A percentile compares a stretch with the other conserved stretches of the same genome.
These are phyloP conservation scores for Margarornis squamiger DNA, from an alignment of 2,797 vertebrate genomes.

Conservation along the genomic window DNA sequence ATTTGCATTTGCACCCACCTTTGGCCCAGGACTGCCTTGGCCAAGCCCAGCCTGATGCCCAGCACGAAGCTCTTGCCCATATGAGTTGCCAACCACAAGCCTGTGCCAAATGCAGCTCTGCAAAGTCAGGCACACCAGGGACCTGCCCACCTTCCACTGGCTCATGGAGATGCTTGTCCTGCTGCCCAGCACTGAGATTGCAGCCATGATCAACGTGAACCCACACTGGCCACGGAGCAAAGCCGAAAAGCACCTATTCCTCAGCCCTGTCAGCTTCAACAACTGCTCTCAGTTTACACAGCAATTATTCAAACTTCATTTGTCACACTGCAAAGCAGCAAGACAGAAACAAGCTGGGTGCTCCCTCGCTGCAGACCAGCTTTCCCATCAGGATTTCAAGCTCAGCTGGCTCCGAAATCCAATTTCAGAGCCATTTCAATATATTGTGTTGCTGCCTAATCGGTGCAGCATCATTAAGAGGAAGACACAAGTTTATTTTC, in stretches of 20 bases:
- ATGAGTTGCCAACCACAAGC: accelerated
- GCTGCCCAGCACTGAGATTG: background rate
- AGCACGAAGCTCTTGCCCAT: background rate
- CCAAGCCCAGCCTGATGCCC: background rate
- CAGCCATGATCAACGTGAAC: accelerated
- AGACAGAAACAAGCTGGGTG: background rate
- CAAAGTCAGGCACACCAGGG: background rate
- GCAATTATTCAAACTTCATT: slow-evolving; percentile 36
- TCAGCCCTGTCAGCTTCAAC: background rate
- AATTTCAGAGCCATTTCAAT: background rate
- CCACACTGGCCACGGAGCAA: background rate
- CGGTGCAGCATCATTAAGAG: background rate
- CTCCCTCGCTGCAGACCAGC: background rate
- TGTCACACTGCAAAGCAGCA: background rate
- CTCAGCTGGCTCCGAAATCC: background rate
- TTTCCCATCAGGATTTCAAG: background rate
- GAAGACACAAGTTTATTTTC: background rate
- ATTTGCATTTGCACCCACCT: background rate
- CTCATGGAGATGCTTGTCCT: accelerated
- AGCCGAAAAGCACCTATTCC: background rate
- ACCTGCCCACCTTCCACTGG: background rate
- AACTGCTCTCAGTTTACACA: slow-evolving; percentile 25
- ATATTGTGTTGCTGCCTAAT: background rate
- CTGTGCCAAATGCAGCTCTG: background rate
- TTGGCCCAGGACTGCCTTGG: background rate